Conservation (phyloP, 2,888 invertebrate genomes). For the Pseudoips prasinana region DNA sequence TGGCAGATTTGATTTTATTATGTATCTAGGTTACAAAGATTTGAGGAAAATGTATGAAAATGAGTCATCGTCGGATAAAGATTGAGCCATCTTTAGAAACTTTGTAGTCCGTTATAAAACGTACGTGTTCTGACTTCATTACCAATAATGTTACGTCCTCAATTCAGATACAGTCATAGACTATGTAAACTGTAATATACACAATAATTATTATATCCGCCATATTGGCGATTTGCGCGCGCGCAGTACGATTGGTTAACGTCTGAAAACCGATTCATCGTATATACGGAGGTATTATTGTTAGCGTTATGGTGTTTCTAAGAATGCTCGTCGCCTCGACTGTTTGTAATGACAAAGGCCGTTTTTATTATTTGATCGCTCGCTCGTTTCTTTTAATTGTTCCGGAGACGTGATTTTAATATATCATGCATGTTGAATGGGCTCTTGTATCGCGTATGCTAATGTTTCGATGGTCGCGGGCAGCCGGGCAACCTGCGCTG, state of each 20-base stretch:
- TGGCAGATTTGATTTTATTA: too few species aligned
- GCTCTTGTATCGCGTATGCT: conserved; percentile 70
- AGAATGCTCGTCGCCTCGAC: conserved; percentile 52
- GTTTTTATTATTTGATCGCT: conserved; percentile 77
- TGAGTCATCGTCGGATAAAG: conserved; percentile 15
- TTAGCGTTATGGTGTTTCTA: conserved; percentile 55
- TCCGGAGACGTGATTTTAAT: conserved; percentile 78
- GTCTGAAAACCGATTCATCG: conserved; percentile 51
- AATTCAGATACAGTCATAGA: conserved; percentile 28
- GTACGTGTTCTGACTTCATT: conserved; percentile 29
- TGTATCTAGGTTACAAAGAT: conserved; percentile 7
- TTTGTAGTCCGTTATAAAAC: conserved; percentile 23
- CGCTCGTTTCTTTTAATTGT: conserved; percentile 76
- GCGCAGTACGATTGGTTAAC: conserved; percentile 52
- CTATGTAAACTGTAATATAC: conserved; percentile 24
- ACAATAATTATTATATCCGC: conserved; percentile 46
- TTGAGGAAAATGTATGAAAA: conserved; percentile 14
- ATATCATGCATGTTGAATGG: conserved; percentile 73
- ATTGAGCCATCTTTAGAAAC: conserved; percentile 18
- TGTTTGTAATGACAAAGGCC: conserved; percentile 74
- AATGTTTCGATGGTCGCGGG: conserved; percentile 52
- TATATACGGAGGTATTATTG: conserved; percentile 50
- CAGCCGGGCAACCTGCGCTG: too few species aligned
- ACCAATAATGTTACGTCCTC: conserved; percentile 20
- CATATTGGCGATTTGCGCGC: conserved; percentile 51